Evolutionary conservation across 2,113 vertebrate genomes (phyloP).

Genomic region (Tachysurus fulvidraco): DNA sequence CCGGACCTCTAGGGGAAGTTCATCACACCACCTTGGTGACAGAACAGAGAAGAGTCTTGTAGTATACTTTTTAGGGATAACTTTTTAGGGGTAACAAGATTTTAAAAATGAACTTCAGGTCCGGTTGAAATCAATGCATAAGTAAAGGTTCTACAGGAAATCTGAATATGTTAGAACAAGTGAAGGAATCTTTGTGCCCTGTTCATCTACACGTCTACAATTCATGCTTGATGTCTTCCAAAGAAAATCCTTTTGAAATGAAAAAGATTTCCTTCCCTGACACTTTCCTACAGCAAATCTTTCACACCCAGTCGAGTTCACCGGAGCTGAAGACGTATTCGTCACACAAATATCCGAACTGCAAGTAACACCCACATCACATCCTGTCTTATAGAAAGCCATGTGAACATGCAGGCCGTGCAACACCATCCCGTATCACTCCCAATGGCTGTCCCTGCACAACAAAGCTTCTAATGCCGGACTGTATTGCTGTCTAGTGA

Average conservation of each 20-base stretch:
- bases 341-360: neutral
- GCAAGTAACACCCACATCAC: neutral
- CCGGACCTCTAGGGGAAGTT: too few relatives aligned
- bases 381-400: neutral
- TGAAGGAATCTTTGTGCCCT: too few relatives aligned
- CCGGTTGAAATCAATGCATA: neutral
- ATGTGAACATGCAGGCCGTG: neutral
- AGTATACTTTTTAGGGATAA: too few relatives aligned
- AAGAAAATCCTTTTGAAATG: neutral
- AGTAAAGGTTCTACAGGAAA: too few relatives aligned
- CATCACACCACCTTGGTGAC: too few relatives aligned
- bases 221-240: neutral
- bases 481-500: neutral
- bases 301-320: neutral
- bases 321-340: neutral
- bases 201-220: neutral
- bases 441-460: neutral
- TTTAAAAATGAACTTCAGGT: neutral
- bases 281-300: neutral
- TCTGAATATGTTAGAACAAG: too few relatives aligned
- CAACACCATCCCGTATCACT: neutral
- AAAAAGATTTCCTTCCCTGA: neutral
- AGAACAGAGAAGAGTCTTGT: too few relatives aligned
- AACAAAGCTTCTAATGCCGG: neutral
- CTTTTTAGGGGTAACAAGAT: neutral